Evolutionary conservation across 1,140 invertebrate species (phyloP).

Genomic region (Drosophila novamexicana): DNA sequence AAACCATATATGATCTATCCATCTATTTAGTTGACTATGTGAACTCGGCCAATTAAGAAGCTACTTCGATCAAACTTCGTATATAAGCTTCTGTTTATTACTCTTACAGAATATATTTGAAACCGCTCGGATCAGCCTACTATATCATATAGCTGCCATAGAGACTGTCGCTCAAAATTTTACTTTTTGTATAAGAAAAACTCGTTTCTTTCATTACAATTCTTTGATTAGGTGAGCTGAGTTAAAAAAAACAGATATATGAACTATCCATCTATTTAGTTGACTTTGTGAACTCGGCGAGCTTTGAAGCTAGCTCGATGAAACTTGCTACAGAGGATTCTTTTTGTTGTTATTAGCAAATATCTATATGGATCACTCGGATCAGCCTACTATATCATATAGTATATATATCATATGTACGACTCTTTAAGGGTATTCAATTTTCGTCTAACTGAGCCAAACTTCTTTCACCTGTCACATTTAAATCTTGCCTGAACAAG

Average conservation of each 20-base stretch:
- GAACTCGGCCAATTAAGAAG: not conserved
- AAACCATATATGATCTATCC: not conserved
- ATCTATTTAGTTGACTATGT: not conserved
- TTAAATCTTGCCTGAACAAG: constrained; percentile 49
- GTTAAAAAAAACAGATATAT: not conserved
- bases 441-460: too few relatives aligned
- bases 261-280: not conserved
- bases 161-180: not conserved
- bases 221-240: not conserved
- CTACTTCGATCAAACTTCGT: not conserved
- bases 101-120: not conserved
- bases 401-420: too few relatives aligned
- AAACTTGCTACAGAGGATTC: too few relatives aligned
- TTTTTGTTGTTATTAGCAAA: too few relatives aligned
- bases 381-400: too few relatives aligned
- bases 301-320: not conserved
- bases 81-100: not conserved
- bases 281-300: not conserved
- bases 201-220: too few relatives aligned
- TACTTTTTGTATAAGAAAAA: too few relatives aligned
- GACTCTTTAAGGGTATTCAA: not conserved
- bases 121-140: not conserved
- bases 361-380: too few relatives aligned
- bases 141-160: not conserved
- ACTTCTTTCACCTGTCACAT: constrained; percentile 25